These are phyloP conservation scores for Neodiprion pinetum DNA, from an alignment of 1,140 invertebrate genomes.

Conservation along the genomic window DNA sequence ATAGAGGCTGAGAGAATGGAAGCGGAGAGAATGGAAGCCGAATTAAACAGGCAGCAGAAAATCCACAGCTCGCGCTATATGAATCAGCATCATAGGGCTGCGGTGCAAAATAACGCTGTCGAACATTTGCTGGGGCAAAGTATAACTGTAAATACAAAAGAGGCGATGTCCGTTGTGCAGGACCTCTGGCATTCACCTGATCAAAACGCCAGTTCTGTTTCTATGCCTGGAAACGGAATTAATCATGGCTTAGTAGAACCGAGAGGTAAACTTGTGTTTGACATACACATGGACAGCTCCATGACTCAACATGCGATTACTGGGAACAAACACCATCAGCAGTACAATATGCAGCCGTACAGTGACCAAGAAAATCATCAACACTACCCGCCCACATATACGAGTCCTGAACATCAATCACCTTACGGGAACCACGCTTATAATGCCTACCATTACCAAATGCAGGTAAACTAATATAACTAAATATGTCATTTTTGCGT, in stretches of 20 bases:
- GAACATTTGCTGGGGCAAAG: constrained; percentile 55
- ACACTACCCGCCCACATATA: constrained; percentile 39
- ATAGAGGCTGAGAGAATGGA: constrained; percentile 22
- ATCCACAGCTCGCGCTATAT: constrained; percentile 45
- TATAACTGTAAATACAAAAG: constrained; percentile 69
- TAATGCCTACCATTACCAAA: constrained; percentile 52
- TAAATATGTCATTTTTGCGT: not conserved
- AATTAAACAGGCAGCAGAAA: constrained; percentile 49
- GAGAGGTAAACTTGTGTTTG: constrained; percentile 56
- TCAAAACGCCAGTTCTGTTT: constrained; percentile 15
- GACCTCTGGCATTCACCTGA: constrained; percentile 55
- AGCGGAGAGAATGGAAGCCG: constrained; percentile 42
- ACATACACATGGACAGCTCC: constrained; percentile 68
- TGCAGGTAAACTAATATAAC: constrained; percentile 30
- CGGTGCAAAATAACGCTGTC: constrained; percentile 34
- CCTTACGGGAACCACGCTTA: constrained; percentile 42
- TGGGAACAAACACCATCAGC: constrained; percentile 47
- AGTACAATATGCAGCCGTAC: constrained; percentile 45
- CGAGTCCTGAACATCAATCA: constrained; percentile 44
- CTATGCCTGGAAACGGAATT: constrained; percentile 38
- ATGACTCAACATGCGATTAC: constrained; percentile 61
- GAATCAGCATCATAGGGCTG: constrained; percentile 41
- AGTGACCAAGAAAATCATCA: constrained; percentile 54
- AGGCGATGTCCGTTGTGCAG: constrained; percentile 59
- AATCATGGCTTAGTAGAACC: constrained; percentile 41